Conservation (phyloP, 1,140 invertebrate genomes). For the Platorchestia sp. region DNA sequence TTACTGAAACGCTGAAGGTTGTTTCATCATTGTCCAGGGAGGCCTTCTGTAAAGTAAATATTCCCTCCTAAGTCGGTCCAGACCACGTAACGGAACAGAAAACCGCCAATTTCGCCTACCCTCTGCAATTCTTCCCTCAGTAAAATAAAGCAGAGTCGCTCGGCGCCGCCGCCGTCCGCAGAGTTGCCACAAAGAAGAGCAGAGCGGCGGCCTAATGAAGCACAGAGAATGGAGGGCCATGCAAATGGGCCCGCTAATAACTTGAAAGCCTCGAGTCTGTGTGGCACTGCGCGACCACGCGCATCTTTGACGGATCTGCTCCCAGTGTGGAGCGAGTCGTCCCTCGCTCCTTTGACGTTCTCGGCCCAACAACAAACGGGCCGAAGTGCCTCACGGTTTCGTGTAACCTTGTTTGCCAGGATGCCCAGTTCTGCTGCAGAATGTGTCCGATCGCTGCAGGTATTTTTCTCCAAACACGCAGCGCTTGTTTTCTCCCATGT, state of each 20-base stretch:
- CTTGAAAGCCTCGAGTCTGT: constrained; percentile 44
- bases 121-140: background rate
- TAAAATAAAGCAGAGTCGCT: background rate
- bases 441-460: background rate
- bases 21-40: background rate
- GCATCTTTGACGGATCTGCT: background rate
- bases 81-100: background rate
- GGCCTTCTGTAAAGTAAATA: background rate
- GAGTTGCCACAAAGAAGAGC: constrained; percentile 26
- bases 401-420: background rate
- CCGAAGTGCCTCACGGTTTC: background rate
- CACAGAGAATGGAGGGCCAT: constrained; percentile 43
- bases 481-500: background rate
- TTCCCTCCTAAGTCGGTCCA: background rate
- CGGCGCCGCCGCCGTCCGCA: background rate
- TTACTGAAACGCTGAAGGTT: background rate
- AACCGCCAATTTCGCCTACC: background rate
- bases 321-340: background rate
- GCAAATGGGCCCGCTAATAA: constrained; percentile 51
- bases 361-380: background rate
- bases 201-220: constrained; percentile 33
- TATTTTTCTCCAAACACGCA: background rate
- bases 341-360: background rate
- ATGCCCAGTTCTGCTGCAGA: background rate
- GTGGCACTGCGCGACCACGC: background rate